Percentiles rank a stretch among this genome's conserved stretches.
phyloP scores from a whole-genome alignment of 2,113 vertebrate genomes.

The Neogale vison region DNA sequence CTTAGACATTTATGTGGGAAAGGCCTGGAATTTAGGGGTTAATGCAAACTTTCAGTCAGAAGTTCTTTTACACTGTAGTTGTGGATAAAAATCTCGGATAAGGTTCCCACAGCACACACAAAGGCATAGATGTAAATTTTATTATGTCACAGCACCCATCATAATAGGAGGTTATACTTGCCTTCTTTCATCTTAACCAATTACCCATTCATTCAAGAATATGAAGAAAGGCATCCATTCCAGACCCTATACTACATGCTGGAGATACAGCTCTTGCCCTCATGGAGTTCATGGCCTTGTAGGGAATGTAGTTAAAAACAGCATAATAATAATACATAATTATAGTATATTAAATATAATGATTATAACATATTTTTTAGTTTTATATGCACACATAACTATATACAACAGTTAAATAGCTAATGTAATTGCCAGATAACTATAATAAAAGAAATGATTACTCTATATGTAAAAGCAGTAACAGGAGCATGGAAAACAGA shows the following conservation, averaged over 20 bases:
- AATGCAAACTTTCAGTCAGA: neutral
- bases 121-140: neutral
- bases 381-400: neutral
- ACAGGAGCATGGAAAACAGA: neutral
- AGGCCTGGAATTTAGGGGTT: neutral
- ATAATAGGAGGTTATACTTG: neutral
- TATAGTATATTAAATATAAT: neutral
- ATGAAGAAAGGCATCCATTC: neutral
- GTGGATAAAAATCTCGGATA: neutral
- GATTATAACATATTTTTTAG: neutral
- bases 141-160: neutral
- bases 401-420: neutral
- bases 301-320: neutral
- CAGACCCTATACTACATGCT: neutral
- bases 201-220: neutral
- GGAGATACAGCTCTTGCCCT: neutral
- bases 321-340: neutral
- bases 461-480: neutral
- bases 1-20: neutral
- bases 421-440: neutral
- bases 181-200: neutral
- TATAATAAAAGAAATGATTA: neutral
- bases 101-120: neutral
- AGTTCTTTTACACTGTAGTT: neutral
- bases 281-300: neutral